These are phyloP conservation scores for Coendou prehensilis DNA, from an alignment of 2,797 vertebrate genomes.

Conservation along the genomic window DNA sequence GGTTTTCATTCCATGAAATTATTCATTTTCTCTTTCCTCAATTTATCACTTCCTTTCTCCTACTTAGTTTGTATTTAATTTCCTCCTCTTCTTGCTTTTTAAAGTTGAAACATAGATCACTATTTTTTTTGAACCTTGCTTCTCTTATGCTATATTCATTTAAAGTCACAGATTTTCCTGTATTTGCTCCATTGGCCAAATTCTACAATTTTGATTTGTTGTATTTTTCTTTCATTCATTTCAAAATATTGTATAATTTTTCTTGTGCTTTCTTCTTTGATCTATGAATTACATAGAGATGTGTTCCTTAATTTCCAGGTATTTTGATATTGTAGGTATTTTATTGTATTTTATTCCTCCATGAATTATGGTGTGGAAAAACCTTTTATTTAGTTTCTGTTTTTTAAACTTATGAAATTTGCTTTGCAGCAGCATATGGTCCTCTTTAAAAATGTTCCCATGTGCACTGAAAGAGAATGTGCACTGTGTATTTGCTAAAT, in stretches of 20 bases:
- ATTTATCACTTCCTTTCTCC: background rate
- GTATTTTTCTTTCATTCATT: background rate
- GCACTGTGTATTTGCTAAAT: background rate
- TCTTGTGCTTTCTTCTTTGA: background rate
- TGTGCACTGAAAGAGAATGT: background rate
- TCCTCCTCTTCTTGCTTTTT: background rate
- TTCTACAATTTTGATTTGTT: background rate
- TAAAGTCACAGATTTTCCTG: background rate
- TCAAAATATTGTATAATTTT: conserved; percentile 52
- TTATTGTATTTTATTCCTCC: background rate
- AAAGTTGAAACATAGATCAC: background rate
- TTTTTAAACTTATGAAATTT: background rate
- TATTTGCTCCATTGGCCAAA: background rate
- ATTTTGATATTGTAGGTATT: background rate
- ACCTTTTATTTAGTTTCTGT: background rate
- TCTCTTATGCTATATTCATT: background rate
- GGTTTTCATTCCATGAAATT: background rate
- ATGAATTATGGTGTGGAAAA: background rate
- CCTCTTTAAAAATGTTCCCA: background rate
- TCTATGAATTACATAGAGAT: background rate
- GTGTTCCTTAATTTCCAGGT: background rate
- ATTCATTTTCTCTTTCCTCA: background rate
- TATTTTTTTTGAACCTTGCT: background rate
- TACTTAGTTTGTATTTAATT: background rate
- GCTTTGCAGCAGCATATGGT: background rate